Conservation (phyloP, 2,113 vertebrate species). For the Isichthys henryi region DNA sequence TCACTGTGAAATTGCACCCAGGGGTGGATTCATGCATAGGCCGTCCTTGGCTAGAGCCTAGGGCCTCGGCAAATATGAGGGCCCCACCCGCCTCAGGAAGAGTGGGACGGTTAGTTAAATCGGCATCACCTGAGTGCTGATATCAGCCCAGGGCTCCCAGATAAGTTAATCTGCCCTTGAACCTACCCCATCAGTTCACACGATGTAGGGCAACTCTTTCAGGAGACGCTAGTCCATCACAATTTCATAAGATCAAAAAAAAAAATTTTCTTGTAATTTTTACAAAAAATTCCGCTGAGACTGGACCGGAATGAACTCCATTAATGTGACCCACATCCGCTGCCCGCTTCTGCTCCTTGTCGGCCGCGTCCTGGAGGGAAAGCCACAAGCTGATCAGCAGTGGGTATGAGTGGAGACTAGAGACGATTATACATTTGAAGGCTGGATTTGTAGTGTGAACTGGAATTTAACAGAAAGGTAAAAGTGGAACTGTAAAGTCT, state of each 20-base stretch:
- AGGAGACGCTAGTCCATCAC: neutral
- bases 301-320: neutral
- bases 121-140: too few relatives aligned
- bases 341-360: neutral
- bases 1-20: neutral
- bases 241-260: neutral
- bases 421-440: neutral
- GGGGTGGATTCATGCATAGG: neutral
- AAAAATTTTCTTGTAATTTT: neutral
- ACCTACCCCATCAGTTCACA: neutral
- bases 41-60: neutral
- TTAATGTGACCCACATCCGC: neutral
- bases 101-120: neutral
- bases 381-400: neutral
- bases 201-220: neutral
- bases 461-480: neutral
- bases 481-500: neutral
- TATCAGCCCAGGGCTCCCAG: neutral
- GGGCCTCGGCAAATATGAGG: neutral
- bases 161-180: neutral
- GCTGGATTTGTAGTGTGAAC: slow-evolving; percentile 13
- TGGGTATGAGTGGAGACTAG: neutral
- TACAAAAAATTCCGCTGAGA: neutral
- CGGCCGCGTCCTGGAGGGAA: neutral
- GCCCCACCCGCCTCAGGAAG: neutral